Evolutionary conservation across 2,888 invertebrate species (phyloP), one percentile per base, ranked within the genome.

Genomic region (Anticlea derivata): DNA sequence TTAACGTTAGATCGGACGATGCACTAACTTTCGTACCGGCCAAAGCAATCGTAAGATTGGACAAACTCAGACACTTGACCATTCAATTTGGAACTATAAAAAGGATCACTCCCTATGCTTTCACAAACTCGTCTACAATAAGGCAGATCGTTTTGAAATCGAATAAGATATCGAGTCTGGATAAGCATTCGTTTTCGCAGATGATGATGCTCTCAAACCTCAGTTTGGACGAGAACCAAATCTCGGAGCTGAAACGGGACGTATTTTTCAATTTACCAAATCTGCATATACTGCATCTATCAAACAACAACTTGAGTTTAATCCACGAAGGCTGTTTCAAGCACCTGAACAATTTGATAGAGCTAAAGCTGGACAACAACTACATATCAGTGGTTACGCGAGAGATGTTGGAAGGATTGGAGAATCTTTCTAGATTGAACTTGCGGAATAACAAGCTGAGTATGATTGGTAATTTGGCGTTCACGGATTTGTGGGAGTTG

Each of bases 301-400:
- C 97, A 63, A 95, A 95, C 70, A 99, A 99, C 81, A 95, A 95
- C 69, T 91, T 99, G 48, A 95, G 95, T 66, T 92, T 94, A 31
- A 91, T 98, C 41, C 98, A 98, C 67, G 96, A 97, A 63, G 95
- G 95, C 55, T 95, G 98, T 40, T 97, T 96, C 75, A 92, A 92
- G 60, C 93, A 95, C 58, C 85, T 96, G 68, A 92, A 92, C 12
- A 94, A 95, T 66, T 89, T 98, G 52, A 92, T 95, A 53, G 95
- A 95, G 68, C 86, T 98, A 50, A 96, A 96, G 75, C 85, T 98
- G 66, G 95, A 95, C 67, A 91, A 91, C 64, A 96, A 95, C 83
- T 94, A 93, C 72, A 93, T 97, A 68, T 93, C 94, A 55, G 94
- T 95, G 20, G 86, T 96, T 64, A 95, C 95, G 29, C 92, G 93